Conservation (phyloP, 2,797 vertebrate genomes). For the Antrozous pallidus region DNA sequence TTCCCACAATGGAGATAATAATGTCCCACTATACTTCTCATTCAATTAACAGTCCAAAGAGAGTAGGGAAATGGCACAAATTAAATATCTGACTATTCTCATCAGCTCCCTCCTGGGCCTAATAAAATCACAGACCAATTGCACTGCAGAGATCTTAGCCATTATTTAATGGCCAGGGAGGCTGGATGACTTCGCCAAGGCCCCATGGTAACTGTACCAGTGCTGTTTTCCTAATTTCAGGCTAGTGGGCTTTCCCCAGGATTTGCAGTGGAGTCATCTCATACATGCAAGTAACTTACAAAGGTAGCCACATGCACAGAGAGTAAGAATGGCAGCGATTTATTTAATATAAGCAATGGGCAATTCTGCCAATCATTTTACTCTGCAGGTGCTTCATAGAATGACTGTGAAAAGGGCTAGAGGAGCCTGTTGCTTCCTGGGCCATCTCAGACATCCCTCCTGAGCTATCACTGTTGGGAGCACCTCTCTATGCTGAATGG, state of each 20-base stretch:
- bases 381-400: neutral
- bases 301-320: neutral
- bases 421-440: neutral
- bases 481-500: neutral
- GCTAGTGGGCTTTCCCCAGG: neutral
- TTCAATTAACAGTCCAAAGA: neutral
- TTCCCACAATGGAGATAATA: neutral
- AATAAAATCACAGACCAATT: conserved; percentile 10
- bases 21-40: neutral
- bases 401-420: neutral
- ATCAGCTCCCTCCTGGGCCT: neutral
- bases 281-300: neutral
- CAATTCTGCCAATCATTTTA: neutral
- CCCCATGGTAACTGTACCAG: neutral
- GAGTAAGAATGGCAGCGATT: neutral
- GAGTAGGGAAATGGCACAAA: neutral
- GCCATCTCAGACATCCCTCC: neutral
- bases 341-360: neutral
- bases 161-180: neutral
- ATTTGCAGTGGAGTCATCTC: neutral
- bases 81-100: neutral
- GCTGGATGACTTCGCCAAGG: neutral
- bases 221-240: neutral
- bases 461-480: neutral
- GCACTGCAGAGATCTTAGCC: neutral